Evolutionary conservation across 2,888 invertebrate genomes (phyloP).

Genomic region (Boloria euphrosyne): DNA sequence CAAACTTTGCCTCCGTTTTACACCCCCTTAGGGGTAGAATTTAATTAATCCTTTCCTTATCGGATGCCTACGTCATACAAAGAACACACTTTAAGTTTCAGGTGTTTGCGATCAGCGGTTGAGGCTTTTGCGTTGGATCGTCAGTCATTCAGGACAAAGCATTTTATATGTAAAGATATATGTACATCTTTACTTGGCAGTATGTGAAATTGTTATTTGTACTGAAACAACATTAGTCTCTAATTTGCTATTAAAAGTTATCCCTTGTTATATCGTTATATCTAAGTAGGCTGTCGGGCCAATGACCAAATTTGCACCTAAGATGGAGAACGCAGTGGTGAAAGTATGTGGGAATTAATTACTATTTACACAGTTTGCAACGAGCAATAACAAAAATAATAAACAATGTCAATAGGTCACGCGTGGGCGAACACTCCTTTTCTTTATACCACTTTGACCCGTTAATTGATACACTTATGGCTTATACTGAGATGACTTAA

Average conservation of each 20-base stretch:
- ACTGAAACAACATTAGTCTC: neutral
- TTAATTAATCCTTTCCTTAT: too few species aligned
- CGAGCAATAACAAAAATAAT: constrained; percentile 64
- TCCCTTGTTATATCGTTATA: constrained; percentile 34
- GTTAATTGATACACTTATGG: constrained; percentile 27
- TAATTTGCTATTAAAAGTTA: neutral
- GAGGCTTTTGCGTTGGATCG: too few species aligned
- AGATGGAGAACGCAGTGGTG: constrained; percentile 49
- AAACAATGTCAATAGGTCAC: constrained; percentile 69
- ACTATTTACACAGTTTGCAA: constrained; percentile 60
- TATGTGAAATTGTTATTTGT: neutral
- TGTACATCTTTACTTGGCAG: too few species aligned
- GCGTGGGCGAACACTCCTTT: constrained; percentile 50
- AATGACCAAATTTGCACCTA: constrained; percentile 56
- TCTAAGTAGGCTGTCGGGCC: constrained; percentile 63
- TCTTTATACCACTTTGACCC: constrained; percentile 41
- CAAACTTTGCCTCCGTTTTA: too few species aligned
- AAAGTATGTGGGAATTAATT: constrained; percentile 77
- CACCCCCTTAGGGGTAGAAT: too few species aligned
- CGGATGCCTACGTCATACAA: too few species aligned
- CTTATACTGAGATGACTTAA: neutral
- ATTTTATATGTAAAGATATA: too few species aligned
- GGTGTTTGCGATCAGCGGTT: too few species aligned
- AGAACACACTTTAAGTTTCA: too few species aligned
- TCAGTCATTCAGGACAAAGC: too few species aligned